A percentile compares a stretch with the other conserved stretches of the same genome.
Evolutionary conservation across 1,140 invertebrate species (phyloP).

Genomic region (Phymastichus coffea): DNA sequence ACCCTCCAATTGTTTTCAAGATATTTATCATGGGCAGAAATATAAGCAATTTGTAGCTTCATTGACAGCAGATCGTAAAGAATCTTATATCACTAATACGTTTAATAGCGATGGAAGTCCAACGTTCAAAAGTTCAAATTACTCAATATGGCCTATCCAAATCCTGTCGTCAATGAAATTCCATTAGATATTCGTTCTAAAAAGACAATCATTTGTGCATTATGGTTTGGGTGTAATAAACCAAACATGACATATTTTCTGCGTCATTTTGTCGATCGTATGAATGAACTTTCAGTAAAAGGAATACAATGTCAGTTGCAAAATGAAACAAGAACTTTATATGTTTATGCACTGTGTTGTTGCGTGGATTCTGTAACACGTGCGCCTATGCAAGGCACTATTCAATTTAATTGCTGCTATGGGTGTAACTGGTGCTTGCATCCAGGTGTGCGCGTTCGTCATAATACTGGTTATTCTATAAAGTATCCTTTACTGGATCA

Average conservation of each 20-base stretch:
- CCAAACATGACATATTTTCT: constrained; percentile 5
- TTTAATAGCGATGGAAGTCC: not conserved
- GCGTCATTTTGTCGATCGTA: not conserved
- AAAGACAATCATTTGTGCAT: not conserved
- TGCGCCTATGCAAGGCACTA: not conserved
- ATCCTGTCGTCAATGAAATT: not conserved
- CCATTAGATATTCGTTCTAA: not conserved
- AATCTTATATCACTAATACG: not conserved
- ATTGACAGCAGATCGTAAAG: not conserved
- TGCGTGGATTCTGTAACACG: constrained; percentile 1
- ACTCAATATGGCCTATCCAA: not conserved
- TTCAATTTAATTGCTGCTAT: not conserved
- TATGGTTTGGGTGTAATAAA: constrained; percentile 3
- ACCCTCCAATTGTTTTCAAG: too few species aligned
- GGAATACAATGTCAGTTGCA: not conserved
- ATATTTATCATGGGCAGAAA: not conserved
- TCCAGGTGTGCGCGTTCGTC: not conserved
- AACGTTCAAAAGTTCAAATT: constrained; percentile 1
- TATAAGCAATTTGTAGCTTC: not conserved
- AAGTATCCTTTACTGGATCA: not conserved
- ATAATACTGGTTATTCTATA: not conserved
- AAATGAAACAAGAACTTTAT: not conserved
- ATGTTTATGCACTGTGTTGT: constrained; percentile 2
- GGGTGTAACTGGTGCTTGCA: constrained; percentile 3
- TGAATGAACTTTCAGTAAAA: not conserved